Conservation (phyloP, 2,113 vertebrate genomes). For the Shinisaurus crocodilurus region DNA sequence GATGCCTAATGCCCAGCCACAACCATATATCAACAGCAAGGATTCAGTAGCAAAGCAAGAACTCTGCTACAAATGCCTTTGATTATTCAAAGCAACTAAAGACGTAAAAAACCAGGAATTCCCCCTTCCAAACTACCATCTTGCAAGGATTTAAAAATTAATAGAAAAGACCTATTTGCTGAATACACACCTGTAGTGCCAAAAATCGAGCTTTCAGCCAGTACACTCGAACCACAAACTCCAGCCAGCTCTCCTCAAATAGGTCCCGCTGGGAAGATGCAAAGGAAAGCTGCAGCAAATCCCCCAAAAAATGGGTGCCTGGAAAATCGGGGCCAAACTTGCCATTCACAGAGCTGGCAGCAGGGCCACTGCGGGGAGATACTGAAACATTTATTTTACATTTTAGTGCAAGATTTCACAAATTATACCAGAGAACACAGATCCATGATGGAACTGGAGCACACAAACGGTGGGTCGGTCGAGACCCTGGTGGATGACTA, state of each 20-base stretch:
- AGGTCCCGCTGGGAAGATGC: constrained; percentile 91
- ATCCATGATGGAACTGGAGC: neutral
- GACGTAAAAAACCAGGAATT: neutral
- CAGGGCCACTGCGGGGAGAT: constrained; percentile 84
- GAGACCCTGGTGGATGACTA: too few species aligned
- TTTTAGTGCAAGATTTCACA: neutral
- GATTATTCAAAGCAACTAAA: neutral
- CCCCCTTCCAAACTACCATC: neutral
- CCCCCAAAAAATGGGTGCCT: constrained; percentile 88
- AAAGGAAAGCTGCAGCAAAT: constrained; percentile 88
- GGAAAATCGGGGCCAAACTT: constrained; percentile 86
- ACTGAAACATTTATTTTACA: constrained; percentile 73
- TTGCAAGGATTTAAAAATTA: neutral
- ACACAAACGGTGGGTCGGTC: too few species aligned
- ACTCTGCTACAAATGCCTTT: neutral
- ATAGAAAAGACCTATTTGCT: neutral
- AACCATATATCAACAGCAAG: fast-evolving
- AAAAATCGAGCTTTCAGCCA: constrained; percentile 95
- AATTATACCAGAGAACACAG: neutral
- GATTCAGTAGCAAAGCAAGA: neutral
- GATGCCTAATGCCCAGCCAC: fast-evolving
- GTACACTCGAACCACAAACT: constrained; percentile 90
- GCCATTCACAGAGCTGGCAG: constrained; percentile 68
- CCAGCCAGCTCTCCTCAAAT: constrained; percentile 89
- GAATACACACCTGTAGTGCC: constrained; percentile 86